A percentile compares a stretch with the other conserved stretches of the same genome.
These are phyloP conservation scores for Buceros bicornis DNA, from an alignment of 2,797 vertebrate species.

Conservation along the genomic window DNA sequence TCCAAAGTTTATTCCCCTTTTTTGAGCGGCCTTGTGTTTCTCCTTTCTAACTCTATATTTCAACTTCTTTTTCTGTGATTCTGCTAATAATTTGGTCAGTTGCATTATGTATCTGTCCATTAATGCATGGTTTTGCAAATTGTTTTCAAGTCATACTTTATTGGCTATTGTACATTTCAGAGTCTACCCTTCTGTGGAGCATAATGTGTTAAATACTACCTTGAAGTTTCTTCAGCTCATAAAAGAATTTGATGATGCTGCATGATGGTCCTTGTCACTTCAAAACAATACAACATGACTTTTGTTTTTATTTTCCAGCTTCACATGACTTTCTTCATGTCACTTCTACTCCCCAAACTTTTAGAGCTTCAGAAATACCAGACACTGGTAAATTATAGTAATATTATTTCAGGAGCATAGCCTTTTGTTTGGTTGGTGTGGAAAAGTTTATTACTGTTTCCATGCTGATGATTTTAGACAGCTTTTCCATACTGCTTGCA, in stretches of 20 bases:
- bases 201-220: not conserved
- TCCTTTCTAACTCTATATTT: not conserved
- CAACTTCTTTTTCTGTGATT: not conserved
- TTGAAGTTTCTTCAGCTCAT: not conserved
- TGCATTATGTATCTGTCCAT: not conserved
- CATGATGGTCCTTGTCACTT: not conserved
- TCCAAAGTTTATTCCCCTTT: not conserved
- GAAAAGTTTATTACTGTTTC: not conserved
- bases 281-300: not conserved
- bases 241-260: not conserved
- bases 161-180: not conserved
- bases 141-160: not conserved
- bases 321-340: not conserved
- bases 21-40: not conserved
- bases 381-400: not conserved
- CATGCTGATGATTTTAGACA: not conserved
- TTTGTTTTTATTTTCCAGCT: conserved; percentile 36
- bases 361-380: conserved; percentile 15
- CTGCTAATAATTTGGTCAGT: not conserved
- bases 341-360: conserved; percentile 17
- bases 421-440: not conserved
- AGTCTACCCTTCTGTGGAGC: not conserved
- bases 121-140: not conserved
- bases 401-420: not conserved
- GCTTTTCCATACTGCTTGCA: not conserved